Percentiles rank a stretch among this genome's conserved stretches.
Evolutionary conservation across 1,140 invertebrate species (phyloP).

Genomic region (Contarinia nasturtii): DNA sequence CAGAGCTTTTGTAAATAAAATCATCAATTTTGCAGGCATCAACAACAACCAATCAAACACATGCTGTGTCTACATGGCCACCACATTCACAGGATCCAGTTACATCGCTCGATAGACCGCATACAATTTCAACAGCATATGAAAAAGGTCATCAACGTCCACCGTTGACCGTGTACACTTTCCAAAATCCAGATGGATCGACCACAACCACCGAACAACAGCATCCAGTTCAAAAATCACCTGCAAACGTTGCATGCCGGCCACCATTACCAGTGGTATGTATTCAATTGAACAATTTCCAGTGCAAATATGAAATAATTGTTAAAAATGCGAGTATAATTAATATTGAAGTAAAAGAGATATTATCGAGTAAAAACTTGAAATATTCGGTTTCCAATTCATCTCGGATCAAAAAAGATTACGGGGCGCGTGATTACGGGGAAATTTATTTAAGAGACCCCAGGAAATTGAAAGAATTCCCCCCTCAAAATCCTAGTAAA

Average conservation of each 20-base stretch:
- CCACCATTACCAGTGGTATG: conserved; percentile 41
- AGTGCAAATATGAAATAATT: neutral
- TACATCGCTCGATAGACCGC: conserved; percentile 63
- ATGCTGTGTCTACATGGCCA: conserved; percentile 22
- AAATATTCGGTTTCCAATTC: too few species aligned
- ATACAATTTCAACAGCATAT: conserved; percentile 82
- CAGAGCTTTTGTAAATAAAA: neutral
- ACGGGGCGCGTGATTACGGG: too few species aligned
- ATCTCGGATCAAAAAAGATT: too few species aligned
- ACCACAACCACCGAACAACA: conserved; percentile 22
- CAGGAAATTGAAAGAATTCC: too few species aligned
- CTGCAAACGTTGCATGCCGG: conserved; percentile 20
- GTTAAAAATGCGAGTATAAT: too few species aligned
- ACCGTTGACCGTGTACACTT: conserved; percentile 75
- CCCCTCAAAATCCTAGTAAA: too few species aligned
- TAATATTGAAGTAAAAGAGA: too few species aligned
- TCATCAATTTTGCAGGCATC: conserved; percentile 15
- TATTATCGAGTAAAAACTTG: too few species aligned
- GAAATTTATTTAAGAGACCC: too few species aligned
- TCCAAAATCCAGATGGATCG: conserved; percentile 39
- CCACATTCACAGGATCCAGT: conserved; percentile 38
- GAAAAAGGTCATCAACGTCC: conserved; percentile 70
- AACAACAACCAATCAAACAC: conserved; percentile 19
- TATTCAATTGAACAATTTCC: conserved; percentile 8
- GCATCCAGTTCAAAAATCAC: conserved; percentile 19